Conservation (phyloP, 2,888 invertebrate genomes). For the Calameuta idolon region DNA sequence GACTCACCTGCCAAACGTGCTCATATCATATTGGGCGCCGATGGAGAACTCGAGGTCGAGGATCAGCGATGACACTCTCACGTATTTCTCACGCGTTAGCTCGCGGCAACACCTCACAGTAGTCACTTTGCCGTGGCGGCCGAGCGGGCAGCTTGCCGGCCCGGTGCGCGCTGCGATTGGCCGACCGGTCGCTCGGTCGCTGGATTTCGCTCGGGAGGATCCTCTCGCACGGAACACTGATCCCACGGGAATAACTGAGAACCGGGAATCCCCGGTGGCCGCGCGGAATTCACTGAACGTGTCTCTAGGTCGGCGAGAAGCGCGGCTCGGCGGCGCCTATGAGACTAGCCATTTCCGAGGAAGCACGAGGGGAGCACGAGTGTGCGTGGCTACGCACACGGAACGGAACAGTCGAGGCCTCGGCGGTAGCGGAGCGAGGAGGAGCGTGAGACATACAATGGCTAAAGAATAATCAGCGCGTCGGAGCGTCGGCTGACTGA, state of each 20-base stretch:
- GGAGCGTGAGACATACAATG: slow-evolving; percentile 51
- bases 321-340: neutral
- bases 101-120: neutral
- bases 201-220: neutral
- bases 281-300: neutral
- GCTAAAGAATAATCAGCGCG: slow-evolving; percentile 59
- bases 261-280: neutral
- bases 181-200: neutral
- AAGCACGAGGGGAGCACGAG: slow-evolving; percentile 14
- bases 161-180: neutral
- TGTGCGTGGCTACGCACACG: slow-evolving; percentile 19
- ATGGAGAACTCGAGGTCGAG: slow-evolving; percentile 29
- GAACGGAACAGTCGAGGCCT: slow-evolving; percentile 26
- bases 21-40: slow-evolving; percentile 63
- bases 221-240: slow-evolving; percentile 4
- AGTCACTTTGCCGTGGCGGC: neutral
- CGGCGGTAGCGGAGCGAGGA: slow-evolving; percentile 20
- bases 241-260: neutral
- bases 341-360: slow-evolving; percentile 26
- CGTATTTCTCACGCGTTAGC: slow-evolving; percentile 23
- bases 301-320: neutral
- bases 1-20: slow-evolving; percentile 65
- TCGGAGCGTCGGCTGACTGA: slow-evolving; percentile 62
- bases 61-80: slow-evolving; percentile 29
- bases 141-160: neutral